phyloP scores from a whole-genome alignment of 2,797 vertebrate genomes.

The Perodicticus potto region DNA sequence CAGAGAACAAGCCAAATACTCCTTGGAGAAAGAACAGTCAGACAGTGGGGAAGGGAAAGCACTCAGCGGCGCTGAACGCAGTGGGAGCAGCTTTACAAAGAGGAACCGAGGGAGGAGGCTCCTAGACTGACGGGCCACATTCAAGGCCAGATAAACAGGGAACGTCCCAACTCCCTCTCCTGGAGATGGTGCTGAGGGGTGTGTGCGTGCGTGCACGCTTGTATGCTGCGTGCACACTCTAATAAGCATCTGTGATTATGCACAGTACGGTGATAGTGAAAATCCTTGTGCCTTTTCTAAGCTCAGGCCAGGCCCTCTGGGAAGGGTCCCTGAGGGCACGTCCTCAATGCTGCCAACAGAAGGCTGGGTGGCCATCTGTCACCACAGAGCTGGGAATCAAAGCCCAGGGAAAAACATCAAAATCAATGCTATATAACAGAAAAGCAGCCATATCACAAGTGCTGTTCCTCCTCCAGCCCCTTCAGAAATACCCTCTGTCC shows the following conservation, averaged over 20 bases:
- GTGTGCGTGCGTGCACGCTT: neutral
- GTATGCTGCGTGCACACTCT: neutral
- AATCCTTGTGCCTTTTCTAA: neutral
- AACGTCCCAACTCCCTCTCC: neutral
- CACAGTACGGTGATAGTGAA: neutral
- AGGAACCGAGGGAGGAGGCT: neutral
- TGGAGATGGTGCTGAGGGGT: neutral
- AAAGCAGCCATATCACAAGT: neutral
- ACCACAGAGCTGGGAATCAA: neutral
- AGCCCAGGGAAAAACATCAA: neutral
- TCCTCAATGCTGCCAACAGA: neutral
- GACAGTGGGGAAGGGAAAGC: neutral
- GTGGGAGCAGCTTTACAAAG: neutral
- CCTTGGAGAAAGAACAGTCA: neutral
- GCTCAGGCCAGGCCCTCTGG: neutral
- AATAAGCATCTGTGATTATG: neutral
- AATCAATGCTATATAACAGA: neutral
- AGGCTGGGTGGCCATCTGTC: fast-evolving
- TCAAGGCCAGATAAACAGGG: neutral
- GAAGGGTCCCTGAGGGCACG: neutral
- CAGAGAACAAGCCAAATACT: neutral
- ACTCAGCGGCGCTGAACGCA: neutral
- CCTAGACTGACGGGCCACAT: neutral
- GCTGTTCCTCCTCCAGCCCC: neutral
- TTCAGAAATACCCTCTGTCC: neutral